These are phyloP conservation scores for Oceanodroma tethys DNA, from an alignment of 2,113 vertebrate genomes.

Conservation along the genomic window DNA sequence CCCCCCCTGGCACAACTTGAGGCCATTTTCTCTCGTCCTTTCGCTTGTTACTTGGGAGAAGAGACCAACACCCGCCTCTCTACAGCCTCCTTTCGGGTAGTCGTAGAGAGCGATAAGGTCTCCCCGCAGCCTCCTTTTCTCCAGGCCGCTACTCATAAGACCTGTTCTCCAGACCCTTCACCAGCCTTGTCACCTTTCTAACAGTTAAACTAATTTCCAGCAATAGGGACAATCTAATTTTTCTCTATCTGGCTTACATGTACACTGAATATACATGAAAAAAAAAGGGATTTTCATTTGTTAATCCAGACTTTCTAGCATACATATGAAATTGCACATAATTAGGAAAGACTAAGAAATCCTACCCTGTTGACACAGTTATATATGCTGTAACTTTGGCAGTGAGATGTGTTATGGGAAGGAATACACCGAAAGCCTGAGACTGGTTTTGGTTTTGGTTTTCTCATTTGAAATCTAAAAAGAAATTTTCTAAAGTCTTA, in stretches of 20 bases:
- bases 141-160: no score
- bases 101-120: no score
- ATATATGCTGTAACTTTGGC: neutral
- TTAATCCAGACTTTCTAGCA: neutral
- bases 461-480: neutral
- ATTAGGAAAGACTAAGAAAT: neutral
- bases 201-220: neutral
- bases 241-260: rapidly evolving
- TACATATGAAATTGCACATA: neutral
- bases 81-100: no score
- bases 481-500: neutral
- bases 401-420: neutral
- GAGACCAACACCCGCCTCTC: no score
- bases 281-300: rapidly evolving
- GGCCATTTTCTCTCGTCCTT: no score
- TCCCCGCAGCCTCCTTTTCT: no score
- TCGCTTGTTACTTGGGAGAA: no score
- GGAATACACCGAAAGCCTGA: neutral
- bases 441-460: neutral
- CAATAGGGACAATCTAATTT: neutral
- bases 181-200: no score
- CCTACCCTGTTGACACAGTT: neutral
- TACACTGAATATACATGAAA: neutral
- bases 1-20: no score
- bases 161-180: no score